Conservation (phyloP, 2,888 invertebrate genomes). For the Napeogenes sylphis region DNA sequence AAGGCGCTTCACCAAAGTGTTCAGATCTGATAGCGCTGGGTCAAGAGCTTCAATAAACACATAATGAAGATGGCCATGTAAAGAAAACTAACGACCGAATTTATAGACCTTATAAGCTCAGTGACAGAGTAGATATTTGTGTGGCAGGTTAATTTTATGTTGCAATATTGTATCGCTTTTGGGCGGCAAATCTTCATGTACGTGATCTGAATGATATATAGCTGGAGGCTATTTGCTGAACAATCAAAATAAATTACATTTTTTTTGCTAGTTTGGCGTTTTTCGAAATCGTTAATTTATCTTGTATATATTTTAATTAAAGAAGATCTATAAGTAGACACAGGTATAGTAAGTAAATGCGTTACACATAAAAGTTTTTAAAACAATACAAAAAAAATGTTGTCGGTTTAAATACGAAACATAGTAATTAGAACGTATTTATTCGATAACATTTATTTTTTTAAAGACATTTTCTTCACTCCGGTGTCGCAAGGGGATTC, state of each 20-base stretch:
- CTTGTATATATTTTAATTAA: background rate
- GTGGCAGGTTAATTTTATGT: constrained; percentile 8
- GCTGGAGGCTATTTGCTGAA: constrained; percentile 21
- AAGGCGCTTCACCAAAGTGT: constrained; percentile 11
- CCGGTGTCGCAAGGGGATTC: too few relatives aligned
- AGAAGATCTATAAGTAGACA: background rate
- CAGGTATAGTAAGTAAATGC: too few relatives aligned
- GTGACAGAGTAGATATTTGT: constrained; percentile 11
- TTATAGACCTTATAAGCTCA: constrained; percentile 3
- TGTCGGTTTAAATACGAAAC: too few relatives aligned
- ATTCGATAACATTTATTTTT: too few relatives aligned
- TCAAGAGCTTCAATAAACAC: constrained; percentile 57
- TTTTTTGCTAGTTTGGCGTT: constrained; percentile 18
- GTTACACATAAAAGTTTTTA: too few relatives aligned
- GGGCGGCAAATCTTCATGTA: constrained; percentile 35
- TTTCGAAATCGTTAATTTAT: constrained; percentile 5
- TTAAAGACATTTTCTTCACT: too few relatives aligned
- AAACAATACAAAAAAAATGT: too few relatives aligned
- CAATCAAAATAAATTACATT: constrained; percentile 26
- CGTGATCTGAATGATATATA: constrained; percentile 33
- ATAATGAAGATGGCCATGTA: constrained; percentile 44
- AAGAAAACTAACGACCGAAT: constrained; percentile 10
- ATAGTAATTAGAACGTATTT: too few relatives aligned
- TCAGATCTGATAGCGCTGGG: constrained; percentile 50
- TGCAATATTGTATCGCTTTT: constrained; percentile 17